Conservation (phyloP, 1,140 invertebrate species). For the Drosophila pseudoobscura region DNA sequence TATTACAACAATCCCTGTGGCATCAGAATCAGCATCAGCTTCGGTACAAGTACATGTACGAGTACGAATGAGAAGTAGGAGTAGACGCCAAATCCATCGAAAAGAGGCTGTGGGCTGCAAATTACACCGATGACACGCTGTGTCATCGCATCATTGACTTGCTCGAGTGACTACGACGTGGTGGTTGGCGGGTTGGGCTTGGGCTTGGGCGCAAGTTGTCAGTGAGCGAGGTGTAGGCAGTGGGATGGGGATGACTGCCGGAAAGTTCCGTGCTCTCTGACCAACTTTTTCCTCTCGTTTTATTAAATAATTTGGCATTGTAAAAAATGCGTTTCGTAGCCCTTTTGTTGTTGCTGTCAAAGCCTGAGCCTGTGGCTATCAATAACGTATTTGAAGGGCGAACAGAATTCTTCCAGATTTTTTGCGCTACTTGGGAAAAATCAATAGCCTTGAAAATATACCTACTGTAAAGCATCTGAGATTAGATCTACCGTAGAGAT, state of each 20-base stretch:
- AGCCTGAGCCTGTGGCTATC: constrained; percentile 1
- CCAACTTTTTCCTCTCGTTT: not conserved
- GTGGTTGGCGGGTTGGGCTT: not conserved
- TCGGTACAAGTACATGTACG: not conserved
- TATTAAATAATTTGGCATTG: constrained; percentile 41
- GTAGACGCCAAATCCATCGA: constrained; percentile 46
- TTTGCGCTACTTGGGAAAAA: constrained; percentile 30
- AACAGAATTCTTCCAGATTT: constrained; percentile 16
- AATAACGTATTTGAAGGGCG: not conserved
- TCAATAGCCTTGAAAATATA: constrained; percentile 25
- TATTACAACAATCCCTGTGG: constrained; percentile 57
- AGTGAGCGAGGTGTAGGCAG: not conserved
- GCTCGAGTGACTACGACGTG: constrained; percentile 29
- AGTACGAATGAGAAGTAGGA: constrained; percentile 4
- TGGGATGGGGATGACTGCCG: constrained; percentile 3
- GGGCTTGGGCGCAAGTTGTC: too few relatives aligned
- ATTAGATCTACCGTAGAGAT: constrained; percentile 18
- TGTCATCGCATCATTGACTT: constrained; percentile 70
- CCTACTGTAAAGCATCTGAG: constrained; percentile 1
- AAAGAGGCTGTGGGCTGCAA: constrained; percentile 43
- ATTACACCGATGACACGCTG: constrained; percentile 75
- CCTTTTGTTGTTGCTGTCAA: constrained; percentile 14
- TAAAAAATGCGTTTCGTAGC: constrained; percentile 7
- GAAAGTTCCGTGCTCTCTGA: too few relatives aligned
- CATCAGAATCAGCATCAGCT: not conserved